Evolutionary conservation across 2,113 vertebrate species (phyloP).

Genomic region (Oophaga pumilio): DNA sequence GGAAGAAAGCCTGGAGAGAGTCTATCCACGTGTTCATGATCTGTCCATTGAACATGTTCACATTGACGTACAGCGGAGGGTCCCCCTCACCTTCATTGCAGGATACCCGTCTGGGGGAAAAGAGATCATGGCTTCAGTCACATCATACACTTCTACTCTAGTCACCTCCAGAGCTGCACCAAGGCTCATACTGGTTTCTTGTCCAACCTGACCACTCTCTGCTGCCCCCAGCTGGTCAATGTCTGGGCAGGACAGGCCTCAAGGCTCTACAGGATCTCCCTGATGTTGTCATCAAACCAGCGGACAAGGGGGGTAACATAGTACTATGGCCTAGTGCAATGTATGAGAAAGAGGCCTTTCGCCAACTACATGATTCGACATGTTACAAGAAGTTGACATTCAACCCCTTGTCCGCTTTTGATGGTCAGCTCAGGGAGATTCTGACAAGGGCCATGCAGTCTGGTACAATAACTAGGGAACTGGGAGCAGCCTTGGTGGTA

Average conservation of each 20-base stretch:
- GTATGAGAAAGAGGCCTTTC: too few relatives aligned
- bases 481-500: too few relatives aligned
- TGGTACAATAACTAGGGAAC: too few relatives aligned
- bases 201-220: neutral
- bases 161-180: neutral
- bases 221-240: neutral
- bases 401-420: too few relatives aligned
- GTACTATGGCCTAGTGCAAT: too few relatives aligned
- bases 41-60: conserved; percentile 97
- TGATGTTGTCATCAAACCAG: too few relatives aligned
- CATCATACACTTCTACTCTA: neutral
- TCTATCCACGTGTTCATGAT: conserved; percentile 99
- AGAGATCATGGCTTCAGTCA: neutral
- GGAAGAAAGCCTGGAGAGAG: conserved; percentile 98
- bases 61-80: conserved; percentile 94
- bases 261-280: too few relatives aligned
- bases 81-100: conserved; percentile 97
- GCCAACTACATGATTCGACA: too few relatives aligned
- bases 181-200: neutral
- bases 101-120: conserved; percentile 80
- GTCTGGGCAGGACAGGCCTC: neutral
- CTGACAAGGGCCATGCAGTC: too few relatives aligned
- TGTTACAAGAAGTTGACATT: too few relatives aligned
- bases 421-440: too few relatives aligned
- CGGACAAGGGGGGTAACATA: too few relatives aligned